These are phyloP conservation scores for Balaeniceps rex DNA, from an alignment of 2,113 vertebrate genomes.

Conservation along the genomic window DNA sequence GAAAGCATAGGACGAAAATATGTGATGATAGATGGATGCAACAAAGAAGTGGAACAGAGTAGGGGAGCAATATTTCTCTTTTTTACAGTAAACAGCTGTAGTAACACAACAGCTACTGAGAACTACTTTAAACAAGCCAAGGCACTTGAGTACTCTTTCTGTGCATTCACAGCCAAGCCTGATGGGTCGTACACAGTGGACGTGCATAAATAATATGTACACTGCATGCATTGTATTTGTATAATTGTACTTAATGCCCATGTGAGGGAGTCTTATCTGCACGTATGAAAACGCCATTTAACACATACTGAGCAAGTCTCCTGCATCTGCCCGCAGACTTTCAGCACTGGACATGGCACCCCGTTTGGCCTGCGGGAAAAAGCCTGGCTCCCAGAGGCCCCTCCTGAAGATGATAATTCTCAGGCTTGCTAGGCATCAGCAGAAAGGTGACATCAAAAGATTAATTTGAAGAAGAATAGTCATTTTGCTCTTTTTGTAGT, in stretches of 20 bases:
- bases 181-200: not conserved
- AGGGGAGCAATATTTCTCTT: not conserved
- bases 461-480: not conserved
- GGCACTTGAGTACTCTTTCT: not conserved
- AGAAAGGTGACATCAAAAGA: not conserved
- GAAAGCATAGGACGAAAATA: not conserved
- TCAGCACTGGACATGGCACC: not conserved
- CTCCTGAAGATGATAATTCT: not conserved
- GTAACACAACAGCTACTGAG: not conserved
- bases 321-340: not conserved
- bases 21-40: not conserved
- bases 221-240: not conserved
- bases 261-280: not conserved
- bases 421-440: not conserved
- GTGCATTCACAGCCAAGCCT: not conserved
- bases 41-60: not conserved
- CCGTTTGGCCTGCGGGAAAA: not conserved
- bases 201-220: not conserved
- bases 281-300: not conserved
- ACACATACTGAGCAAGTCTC: not conserved
- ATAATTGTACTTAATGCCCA: not conserved
- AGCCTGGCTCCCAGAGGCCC: not conserved
- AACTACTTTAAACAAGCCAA: not conserved
- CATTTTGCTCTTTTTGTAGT: not conserved
- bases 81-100: not conserved